A percentile compares a stretch with the other conserved stretches of the same genome.
Conservation (phyloP, 23 tunicate genomes). For the Botrylloides violaceus region DNA sequence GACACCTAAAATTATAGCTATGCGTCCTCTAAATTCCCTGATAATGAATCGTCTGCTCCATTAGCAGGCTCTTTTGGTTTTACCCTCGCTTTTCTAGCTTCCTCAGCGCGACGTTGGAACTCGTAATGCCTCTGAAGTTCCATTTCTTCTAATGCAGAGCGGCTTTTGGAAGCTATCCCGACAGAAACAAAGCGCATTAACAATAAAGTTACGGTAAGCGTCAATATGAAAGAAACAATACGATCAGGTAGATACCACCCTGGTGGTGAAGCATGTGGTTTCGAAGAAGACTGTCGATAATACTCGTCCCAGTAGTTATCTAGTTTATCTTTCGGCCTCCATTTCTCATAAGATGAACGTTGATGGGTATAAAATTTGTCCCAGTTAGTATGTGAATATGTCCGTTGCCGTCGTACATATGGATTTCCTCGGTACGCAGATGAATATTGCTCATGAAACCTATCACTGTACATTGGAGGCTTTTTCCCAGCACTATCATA, state of each 20-base stretch:
- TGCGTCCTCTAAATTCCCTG: too few species aligned
- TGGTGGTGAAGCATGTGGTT: not conserved
- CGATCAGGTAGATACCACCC: not conserved
- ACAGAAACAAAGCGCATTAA: not conserved
- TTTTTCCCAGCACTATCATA: not conserved
- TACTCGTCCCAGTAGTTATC: conserved; percentile 12
- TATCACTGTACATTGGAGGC: not conserved
- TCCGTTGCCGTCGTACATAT: not conserved
- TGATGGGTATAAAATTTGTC: conserved; percentile 1
- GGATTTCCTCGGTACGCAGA: conserved; percentile 23
- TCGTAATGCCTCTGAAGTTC: not conserved
- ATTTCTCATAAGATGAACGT: not conserved
- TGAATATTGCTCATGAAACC: not conserved
- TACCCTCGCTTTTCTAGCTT: not conserved
- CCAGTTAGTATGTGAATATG: not conserved
- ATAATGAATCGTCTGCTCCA: too few species aligned
- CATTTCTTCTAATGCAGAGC: not conserved
- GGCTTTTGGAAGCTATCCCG: not conserved
- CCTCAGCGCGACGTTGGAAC: not conserved
- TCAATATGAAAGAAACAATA: not conserved
- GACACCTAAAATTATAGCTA: too few species aligned
- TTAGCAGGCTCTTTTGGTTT: too few species aligned
- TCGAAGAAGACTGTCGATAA: conserved; percentile 2
- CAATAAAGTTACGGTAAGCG: not conserved
- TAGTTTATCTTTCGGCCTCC: conserved; percentile 4